A percentile compares a stretch with the other conserved stretches of the same genome.
Conservation (phyloP, 2,797 vertebrate species). For the Allobates femoralis region DNA sequence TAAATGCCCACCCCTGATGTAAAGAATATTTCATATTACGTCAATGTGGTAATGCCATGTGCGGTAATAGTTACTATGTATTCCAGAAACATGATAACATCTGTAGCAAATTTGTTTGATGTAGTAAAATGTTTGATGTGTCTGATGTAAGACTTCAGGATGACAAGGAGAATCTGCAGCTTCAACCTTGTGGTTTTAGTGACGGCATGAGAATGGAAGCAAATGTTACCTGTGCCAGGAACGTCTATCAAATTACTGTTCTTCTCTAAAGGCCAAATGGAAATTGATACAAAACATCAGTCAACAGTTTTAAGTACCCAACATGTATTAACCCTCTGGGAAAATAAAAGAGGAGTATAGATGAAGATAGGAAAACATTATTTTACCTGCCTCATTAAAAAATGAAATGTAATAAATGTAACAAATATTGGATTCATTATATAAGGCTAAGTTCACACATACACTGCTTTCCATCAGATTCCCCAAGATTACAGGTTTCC, state of each 20-base stretch:
- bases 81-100: slow-evolving; percentile 55
- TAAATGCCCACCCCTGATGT: background rate
- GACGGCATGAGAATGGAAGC: slow-evolving; percentile 26
- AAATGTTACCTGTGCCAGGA: slow-evolving; percentile 36
- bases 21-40: slow-evolving; percentile 19
- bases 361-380: background rate
- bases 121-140: slow-evolving; percentile 51
- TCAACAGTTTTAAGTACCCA: background rate
- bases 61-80: slow-evolving; percentile 24
- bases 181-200: slow-evolving; percentile 41
- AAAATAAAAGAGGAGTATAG: too few species aligned
- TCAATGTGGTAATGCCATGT: slow-evolving; percentile 31
- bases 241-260: slow-evolving; percentile 6
- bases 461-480: too few species aligned
- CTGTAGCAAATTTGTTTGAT: slow-evolving; percentile 59
- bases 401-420: background rate
- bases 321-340: background rate
- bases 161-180: slow-evolving; percentile 45
- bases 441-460: background rate
- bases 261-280: background rate
- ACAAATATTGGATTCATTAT: background rate
- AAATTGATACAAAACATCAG: background rate
- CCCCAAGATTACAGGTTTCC: too few species aligned
- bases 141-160: slow-evolving; percentile 37
- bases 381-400: background rate